phyloP scores from a whole-genome alignment of 2,888 invertebrate genomes.

The Pecten maximus region DNA sequence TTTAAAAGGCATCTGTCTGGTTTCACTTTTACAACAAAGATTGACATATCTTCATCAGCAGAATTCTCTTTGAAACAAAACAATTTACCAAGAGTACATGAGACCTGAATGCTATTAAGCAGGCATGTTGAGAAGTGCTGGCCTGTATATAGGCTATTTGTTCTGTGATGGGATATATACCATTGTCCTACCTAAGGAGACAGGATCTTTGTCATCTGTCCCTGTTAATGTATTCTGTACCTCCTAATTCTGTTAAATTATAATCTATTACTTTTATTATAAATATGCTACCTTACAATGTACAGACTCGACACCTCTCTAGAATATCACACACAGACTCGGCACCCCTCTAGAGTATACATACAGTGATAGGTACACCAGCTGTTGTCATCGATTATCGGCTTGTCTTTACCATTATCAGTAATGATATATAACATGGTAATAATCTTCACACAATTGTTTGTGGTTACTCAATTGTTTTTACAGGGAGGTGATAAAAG shows the following conservation, averaged over 20 bases:
- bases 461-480: conserved; percentile 25
- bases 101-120: background rate
- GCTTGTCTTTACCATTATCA: background rate
- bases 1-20: too few species aligned
- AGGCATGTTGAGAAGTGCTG: background rate
- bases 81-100: background rate
- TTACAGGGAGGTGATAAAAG: conserved; percentile 5
- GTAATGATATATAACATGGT: background rate
- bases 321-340: background rate
- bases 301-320: background rate
- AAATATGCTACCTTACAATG: background rate
- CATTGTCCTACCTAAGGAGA: background rate
- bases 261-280: background rate
- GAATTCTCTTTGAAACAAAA: too few species aligned
- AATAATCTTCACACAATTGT: background rate
- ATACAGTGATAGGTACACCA: background rate
- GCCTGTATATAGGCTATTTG: background rate
- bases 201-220: background rate
- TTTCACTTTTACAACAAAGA: too few species aligned
- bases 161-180: background rate
- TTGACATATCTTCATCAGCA: too few species aligned
- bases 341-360: background rate
- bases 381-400: background rate
- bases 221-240: background rate
- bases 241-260: background rate